Conservation (phyloP, 2,888 invertebrate species). For the Quadroppia sp. region DNA sequence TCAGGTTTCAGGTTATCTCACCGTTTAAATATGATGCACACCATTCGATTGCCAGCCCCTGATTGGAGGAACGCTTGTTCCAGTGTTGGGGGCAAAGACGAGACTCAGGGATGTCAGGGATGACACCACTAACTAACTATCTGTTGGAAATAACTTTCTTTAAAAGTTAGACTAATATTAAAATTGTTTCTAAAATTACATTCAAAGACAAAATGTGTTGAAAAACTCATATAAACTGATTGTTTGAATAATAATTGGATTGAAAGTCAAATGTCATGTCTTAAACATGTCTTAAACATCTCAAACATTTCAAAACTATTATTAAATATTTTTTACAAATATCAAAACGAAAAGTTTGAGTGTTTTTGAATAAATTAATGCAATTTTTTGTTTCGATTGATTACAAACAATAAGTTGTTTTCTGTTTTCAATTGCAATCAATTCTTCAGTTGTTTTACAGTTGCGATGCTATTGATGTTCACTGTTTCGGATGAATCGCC, state of each 20-base stretch:
- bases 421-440: not conserved
- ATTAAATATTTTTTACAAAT: too few species aligned
- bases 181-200: not conserved
- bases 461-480: not conserved
- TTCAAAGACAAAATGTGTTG: too few species aligned
- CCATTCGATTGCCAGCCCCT: not conserved
- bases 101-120: conserved; percentile 27
- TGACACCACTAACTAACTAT: conserved; percentile 21
- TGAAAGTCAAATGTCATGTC: too few species aligned
- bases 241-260: too few species aligned
- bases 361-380: too few species aligned
- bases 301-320: too few species aligned
- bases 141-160: not conserved
- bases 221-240: too few species aligned
- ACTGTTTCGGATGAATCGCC: not conserved
- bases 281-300: too few species aligned
- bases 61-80: not conserved
- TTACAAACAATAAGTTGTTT: not conserved
- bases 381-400: not conserved
- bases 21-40: conserved; percentile 24
- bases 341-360: too few species aligned
- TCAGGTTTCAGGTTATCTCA: conserved; percentile 15
- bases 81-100: not conserved
- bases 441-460: too few species aligned
- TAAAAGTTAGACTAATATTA: too few species aligned